Evolutionary conservation across 2,113 vertebrate species (phyloP), one percentile per base, ranked within the genome.

Genomic region (Oryzias melastigma): DNA sequence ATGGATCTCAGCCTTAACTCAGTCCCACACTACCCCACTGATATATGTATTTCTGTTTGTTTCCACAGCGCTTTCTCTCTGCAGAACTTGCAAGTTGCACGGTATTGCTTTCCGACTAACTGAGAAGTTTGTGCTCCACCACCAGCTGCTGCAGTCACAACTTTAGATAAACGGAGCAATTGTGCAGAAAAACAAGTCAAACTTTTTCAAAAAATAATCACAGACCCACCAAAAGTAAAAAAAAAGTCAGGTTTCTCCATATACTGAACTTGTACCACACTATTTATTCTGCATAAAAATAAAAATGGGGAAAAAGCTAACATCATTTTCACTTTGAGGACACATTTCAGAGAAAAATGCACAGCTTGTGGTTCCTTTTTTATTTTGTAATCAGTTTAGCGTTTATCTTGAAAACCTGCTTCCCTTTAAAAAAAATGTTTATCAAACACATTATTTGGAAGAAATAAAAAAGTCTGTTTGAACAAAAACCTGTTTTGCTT

Each of bases 151-250:
- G 27, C 16, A 0, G 69, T 20, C 48, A 60, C 57, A 59, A 41
- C 20, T 67, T 46, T 58, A 57, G 67, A 73, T 63, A 62, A 57
- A 60, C 61, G 46, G 49, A 44, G 48, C 58, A 48, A 52, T 68
- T 48, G 59, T 60, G 45, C 62, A 43, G 62, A 62, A 48, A 60
- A 51, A 35, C 43, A 20, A 52, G 58, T 20, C 6, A 63, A 50
- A 52, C 25, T 42, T 24, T 52, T 54, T 15, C 25, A 27, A 7
- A 27, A 22, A 1, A 10, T 14, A 5, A 41, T 12, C 29, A 54
- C 0, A 45, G 54, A 51, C 52, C 66, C 35, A 46, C 55, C 73
- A 46, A 47, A 49, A 14, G 15, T 4, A 44, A 17, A 44, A 17
- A 44, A 44, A 8, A 44, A 16, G 14, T 12, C 5, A 17, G 8